Conservation (phyloP, 2,113 vertebrate species). For the Pycnonotus jocosus region DNA sequence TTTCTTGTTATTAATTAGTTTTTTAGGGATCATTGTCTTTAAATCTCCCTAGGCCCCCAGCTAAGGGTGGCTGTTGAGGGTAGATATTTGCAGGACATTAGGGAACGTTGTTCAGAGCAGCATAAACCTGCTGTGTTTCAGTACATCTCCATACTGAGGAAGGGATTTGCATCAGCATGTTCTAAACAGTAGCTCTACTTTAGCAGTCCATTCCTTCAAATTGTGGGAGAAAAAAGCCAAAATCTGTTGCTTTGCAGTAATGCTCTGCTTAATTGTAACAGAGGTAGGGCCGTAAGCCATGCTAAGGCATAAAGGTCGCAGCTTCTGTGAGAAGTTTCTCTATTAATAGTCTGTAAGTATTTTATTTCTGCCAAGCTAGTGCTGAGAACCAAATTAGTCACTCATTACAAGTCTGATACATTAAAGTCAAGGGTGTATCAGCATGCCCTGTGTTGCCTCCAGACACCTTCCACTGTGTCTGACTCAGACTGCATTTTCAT, state of each 20-base stretch:
- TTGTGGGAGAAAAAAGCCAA: background rate
- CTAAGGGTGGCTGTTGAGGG: background rate
- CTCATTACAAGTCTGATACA: background rate
- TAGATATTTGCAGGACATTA: background rate
- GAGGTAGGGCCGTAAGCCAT: background rate
- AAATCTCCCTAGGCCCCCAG: background rate
- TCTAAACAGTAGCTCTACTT: background rate
- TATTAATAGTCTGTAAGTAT: constrained; percentile 54
- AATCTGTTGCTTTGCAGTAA: background rate
- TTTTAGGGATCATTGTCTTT: background rate
- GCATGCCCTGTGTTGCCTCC: background rate
- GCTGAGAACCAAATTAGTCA: background rate
- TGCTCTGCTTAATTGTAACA: constrained; percentile 35
- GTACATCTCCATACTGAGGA: background rate
- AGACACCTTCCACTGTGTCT: background rate
- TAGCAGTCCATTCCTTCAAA: background rate
- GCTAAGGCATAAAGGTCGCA: constrained; percentile 41
- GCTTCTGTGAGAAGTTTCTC: constrained; percentile 51
- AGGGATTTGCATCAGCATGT: background rate
- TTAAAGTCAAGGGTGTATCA: background rate
- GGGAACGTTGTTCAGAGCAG: background rate
- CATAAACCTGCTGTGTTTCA: background rate
- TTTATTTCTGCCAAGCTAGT: constrained; percentile 45
- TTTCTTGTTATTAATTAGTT: background rate
- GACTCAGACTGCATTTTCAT: background rate